Evolutionary conservation across 2,797 vertebrate species (phyloP).

Genomic region (Trematomus bernacchii): DNA sequence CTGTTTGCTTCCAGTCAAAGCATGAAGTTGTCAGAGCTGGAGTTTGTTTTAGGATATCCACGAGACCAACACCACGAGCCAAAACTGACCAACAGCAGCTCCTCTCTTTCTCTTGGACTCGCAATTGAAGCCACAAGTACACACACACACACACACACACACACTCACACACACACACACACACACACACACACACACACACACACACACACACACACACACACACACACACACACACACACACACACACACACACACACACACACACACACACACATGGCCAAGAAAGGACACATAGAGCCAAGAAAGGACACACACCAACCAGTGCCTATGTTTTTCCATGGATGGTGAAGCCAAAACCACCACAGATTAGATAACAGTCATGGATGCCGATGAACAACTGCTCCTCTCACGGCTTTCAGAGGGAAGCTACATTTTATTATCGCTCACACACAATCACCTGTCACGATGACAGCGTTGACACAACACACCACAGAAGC

Average conservation of each 20-base stretch:
- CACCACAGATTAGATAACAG: slow-evolving; percentile 49
- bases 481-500: slow-evolving; percentile 9
- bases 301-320: not conserved
- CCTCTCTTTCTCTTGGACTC: slow-evolving; percentile 33
- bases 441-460: not conserved
- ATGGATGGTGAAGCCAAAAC: slow-evolving; percentile 20
- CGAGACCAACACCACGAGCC: slow-evolving; percentile 1
- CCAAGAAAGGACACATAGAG: too few species aligned
- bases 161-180: slow-evolving; percentile 16
- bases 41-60: slow-evolving; percentile 55
- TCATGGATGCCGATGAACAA: slow-evolving; percentile 51
- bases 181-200: slow-evolving; percentile 4
- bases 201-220: not conserved
- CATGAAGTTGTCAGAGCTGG: slow-evolving; percentile 4
- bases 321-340: slow-evolving; percentile 30
- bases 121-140: slow-evolving; percentile 7
- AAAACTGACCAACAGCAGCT: slow-evolving; percentile 31
- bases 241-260: not conserved
- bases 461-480: slow-evolving; percentile 16
- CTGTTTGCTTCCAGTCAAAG: slow-evolving; percentile 24
- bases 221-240: slow-evolving; percentile 17
- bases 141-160: slow-evolving; percentile 10
- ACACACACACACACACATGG: not conserved
- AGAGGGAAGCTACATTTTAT: slow-evolving; percentile 5
- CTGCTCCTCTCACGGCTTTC: slow-evolving; percentile 7